Percentiles rank a stretch among this genome's conserved stretches.
Evolutionary conservation across 2,888 invertebrate species (phyloP).

Genomic region (Amitus sp.): DNA sequence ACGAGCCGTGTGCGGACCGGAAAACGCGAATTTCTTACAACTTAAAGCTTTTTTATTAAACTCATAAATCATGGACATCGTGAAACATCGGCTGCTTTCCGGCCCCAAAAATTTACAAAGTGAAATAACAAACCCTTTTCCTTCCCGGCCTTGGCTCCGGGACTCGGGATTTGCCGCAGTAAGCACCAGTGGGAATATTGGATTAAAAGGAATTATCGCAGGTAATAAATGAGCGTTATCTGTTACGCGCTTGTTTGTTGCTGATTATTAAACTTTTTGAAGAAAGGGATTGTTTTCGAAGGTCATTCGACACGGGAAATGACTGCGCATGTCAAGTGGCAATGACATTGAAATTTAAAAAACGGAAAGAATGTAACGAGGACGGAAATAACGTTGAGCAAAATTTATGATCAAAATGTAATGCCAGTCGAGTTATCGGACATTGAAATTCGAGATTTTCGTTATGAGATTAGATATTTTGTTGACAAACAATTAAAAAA

Average conservation of each 20-base stretch:
- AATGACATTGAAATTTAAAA: slow-evolving; percentile 7
- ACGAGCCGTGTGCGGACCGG: slow-evolving; percentile 19
- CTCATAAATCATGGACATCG: slow-evolving; percentile 52
- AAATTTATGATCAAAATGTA: no score
- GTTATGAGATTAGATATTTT: no score
- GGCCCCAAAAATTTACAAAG: slow-evolving; percentile 24
- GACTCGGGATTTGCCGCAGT: slow-evolving; percentile 78
- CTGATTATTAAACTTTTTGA: no score
- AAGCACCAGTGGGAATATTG: slow-evolving; percentile 70
- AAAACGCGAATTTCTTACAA: slow-evolving; percentile 24
- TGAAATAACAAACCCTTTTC: slow-evolving; percentile 67
- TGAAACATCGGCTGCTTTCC: slow-evolving; percentile 26
- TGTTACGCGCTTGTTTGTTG: no score
- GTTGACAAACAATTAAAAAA: no score
- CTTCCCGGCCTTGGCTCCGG: slow-evolving; percentile 78
- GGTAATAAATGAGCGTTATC: slow-evolving; percentile 64
- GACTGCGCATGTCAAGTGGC: slow-evolving; percentile 12
- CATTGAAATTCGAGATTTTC: no score
- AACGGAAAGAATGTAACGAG: no score
- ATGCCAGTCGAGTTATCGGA: no score
- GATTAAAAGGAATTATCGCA: slow-evolving; percentile 92
- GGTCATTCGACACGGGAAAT: not conserved
- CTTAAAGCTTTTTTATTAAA: no score
- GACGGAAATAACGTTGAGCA: no score
- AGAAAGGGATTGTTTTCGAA: no score